These are phyloP conservation scores for Python bivittatus DNA, from an alignment of 2,113 vertebrate genomes.

Conservation along the genomic window DNA sequence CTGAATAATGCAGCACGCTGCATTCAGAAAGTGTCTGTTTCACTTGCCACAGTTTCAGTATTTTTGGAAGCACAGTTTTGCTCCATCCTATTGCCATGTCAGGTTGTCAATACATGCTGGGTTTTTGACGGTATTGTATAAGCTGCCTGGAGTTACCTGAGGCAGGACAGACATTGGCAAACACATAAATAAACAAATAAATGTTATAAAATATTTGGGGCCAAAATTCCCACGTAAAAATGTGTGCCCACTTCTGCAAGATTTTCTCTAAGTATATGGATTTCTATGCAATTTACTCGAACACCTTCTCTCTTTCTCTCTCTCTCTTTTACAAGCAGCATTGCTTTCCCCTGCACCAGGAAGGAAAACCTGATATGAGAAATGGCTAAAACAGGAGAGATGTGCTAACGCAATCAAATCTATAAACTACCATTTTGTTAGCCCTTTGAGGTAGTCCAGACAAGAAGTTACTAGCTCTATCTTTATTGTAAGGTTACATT, in stretches of 20 bases:
- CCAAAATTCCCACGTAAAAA: neutral
- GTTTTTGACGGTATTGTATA: neutral
- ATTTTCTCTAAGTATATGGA: neutral
- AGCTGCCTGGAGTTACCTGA: neutral
- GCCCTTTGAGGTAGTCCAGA: neutral
- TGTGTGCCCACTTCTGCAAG: neutral
- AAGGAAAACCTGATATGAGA: neutral
- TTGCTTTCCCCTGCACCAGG: neutral
- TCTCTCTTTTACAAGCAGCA: neutral
- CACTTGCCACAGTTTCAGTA: neutral
- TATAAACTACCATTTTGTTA: neutral
- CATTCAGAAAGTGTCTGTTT: neutral
- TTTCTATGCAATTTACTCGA: neutral
- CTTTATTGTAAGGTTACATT: neutral
- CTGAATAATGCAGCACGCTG: slow-evolving; percentile 32
- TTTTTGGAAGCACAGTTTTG: neutral
- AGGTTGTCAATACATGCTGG: neutral
- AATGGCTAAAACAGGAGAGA: neutral
- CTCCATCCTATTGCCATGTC: neutral
- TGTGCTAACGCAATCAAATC: neutral
- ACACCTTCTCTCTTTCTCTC: neutral
- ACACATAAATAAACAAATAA: neutral
- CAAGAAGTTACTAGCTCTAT: neutral
- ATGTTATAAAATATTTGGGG: neutral
- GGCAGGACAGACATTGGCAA: neutral